Evolutionary conservation across 30 jellyfish, hydroid and myxozoan genomes (phyloP).

Genomic region (Rhopilema esculentum): DNA sequence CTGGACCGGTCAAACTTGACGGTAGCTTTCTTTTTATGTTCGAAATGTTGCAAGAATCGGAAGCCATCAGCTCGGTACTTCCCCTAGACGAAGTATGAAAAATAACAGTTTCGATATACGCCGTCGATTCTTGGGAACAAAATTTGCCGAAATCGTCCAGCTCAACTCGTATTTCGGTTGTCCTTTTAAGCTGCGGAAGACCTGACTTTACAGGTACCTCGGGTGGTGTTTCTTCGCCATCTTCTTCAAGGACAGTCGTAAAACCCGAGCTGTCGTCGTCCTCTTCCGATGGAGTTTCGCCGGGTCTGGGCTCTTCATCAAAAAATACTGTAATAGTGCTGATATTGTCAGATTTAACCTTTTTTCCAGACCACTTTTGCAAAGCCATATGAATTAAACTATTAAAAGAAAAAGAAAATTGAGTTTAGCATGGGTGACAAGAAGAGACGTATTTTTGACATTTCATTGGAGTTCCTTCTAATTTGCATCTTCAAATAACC

Average conservation of each 20-base stretch:
- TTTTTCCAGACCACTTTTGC: conserved; percentile 65
- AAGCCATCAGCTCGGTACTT: background rate
- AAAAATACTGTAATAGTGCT: conserved; percentile 81
- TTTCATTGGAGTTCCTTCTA: too few relatives aligned
- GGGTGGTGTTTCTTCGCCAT: conserved; percentile 72
- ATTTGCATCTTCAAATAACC: too few relatives aligned
- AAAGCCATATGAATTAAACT: conserved; percentile 82
- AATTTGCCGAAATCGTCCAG: background rate
- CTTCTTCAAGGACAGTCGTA: conserved; percentile 44
- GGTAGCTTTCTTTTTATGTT: conserved; percentile 8
- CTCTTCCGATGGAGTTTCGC: conserved; percentile 10
- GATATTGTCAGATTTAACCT: conserved; percentile 89
- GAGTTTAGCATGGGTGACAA: too few relatives aligned
- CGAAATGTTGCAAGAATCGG: background rate
- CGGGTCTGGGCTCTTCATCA: conserved; percentile 61
- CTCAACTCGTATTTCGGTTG: background rate
- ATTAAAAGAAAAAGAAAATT: background rate
- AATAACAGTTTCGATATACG: conserved; percentile 5
- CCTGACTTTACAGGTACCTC: background rate
- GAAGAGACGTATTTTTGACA: too few relatives aligned
- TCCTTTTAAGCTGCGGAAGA: conserved; percentile 24
- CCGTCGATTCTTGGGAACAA: background rate
- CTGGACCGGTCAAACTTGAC: conserved; percentile 4
- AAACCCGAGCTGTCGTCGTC: conserved; percentile 37
- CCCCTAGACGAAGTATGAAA: background rate